Base-by-base conservation (phyloP, 2,797 vertebrate species). In the Spondyliosoma cantharus region DNA sequence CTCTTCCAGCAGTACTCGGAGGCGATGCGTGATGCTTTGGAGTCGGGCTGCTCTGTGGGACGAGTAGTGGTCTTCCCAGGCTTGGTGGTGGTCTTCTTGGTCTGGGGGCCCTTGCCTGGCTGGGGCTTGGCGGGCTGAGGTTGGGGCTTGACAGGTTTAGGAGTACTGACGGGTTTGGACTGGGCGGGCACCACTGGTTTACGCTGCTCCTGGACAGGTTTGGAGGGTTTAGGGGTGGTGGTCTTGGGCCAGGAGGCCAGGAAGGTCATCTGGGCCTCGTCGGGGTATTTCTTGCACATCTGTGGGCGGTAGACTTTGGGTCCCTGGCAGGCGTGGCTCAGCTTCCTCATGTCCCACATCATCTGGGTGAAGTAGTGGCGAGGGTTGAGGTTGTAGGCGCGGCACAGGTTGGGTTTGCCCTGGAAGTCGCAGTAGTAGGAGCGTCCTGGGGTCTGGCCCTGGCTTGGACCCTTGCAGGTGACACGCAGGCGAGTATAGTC, bases 321-420 rank as follows among this genome's bases (percentile, higher is more conserved):
- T 73, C 95, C 94, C 86, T 96, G 95, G 14, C 96, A 97, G 67
- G 96, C 95, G 0, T 96, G 95, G 0, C 80, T 91, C 48, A 94
- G 82, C 86, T 96, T 97, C 59, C 94, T 93, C 82, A 97, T 82
- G 53, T 96, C 95, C 72, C 89, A 90, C 7, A 95, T 96, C 0
- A 96, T 93, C 91, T 96, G 96, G 66, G 91, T 95, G 93, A 97
- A 97, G 89, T 94, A 97, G 81, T 95, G 93, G 42, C 92, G 95
- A n/a, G 95, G 95, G 68, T 96, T 96, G 64, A 84, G 91, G 89
- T 90, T 95, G 91, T 96, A 97, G 62, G 95, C 84, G 1, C 91
- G 95, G 81, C 96, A 97, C 61, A 90, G 73, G 84, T 89, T 92
- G 66, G 95, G 94, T 81, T 94, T 94, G 17, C 95, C 95, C 86